Evolutionary conservation across 2,888 invertebrate genomes (phyloP).

Genomic region (Pseudoips prasinana): DNA sequence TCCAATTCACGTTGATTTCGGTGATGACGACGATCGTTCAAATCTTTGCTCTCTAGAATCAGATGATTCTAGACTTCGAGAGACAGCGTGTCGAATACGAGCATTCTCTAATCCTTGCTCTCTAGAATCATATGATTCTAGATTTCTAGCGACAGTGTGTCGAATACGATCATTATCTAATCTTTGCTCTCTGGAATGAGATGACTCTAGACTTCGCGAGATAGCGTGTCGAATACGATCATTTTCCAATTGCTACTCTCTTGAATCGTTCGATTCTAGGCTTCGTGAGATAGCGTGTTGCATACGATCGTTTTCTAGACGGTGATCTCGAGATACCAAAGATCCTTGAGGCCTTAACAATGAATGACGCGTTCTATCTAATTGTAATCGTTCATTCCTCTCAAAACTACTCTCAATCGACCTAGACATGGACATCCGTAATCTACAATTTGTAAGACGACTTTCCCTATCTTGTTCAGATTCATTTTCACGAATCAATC

Average conservation of each 20-base stretch:
- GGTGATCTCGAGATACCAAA: neutral
- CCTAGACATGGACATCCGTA: slow-evolving; percentile 6
- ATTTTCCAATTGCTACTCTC: neutral
- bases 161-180: too few relatives aligned
- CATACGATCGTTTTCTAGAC: neutral
- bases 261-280: neutral
- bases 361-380: slow-evolving; percentile 1
- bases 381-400: slow-evolving; percentile 1
- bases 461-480: slow-evolving; percentile 5
- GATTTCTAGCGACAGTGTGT: too few relatives aligned
- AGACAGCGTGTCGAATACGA: slow-evolving; percentile 2
- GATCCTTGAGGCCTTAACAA: neutral
- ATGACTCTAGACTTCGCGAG: neutral
- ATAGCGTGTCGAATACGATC: neutral
- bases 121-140: neutral
- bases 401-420: slow-evolving; percentile 4
- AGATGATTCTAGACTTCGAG: slow-evolving; percentile 5
- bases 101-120: neutral
- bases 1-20: slow-evolving; percentile 8
- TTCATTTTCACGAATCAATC: slow-evolving; percentile 8
- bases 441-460: slow-evolving; percentile 5
- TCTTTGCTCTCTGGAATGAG: too few relatives aligned
- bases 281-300: neutral
- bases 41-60: slow-evolving; percentile 4
- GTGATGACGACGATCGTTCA: slow-evolving; percentile 1